Conservation (phyloP, 2,113 vertebrate genomes). For the Chaetops frenatus region DNA sequence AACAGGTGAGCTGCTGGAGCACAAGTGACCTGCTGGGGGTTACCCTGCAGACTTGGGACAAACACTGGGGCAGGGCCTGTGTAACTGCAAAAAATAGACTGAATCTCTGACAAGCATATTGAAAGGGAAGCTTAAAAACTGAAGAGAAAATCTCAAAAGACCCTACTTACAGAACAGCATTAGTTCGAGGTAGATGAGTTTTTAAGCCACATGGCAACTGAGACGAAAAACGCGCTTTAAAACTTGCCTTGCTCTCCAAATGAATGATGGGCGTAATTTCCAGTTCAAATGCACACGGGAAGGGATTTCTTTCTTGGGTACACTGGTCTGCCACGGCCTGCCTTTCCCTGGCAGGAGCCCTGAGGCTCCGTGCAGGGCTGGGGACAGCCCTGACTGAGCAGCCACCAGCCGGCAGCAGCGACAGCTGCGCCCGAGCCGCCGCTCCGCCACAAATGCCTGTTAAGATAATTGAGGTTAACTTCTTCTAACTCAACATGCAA, state of each 20-base stretch:
- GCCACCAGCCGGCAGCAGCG: not conserved
- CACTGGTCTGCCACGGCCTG: not conserved
- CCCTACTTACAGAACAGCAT: not conserved
- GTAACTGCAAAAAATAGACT: not conserved
- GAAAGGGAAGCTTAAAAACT: not conserved
- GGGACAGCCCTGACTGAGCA: not conserved
- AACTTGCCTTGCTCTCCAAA: not conserved
- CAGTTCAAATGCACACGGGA: not conserved
- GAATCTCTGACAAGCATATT: not conserved
- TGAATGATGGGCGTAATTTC: constrained; percentile 9
- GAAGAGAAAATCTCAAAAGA: not conserved
- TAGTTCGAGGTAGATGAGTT: not conserved
- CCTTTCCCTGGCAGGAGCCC: not conserved
- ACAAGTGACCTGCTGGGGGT: not conserved
- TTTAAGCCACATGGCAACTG: not conserved
- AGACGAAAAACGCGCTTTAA: not conserved
- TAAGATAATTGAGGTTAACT: constrained; percentile 5
- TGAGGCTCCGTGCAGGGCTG: not conserved
- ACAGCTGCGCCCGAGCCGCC: not conserved
- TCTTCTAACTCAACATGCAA: not conserved
- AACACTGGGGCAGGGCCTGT: not conserved
- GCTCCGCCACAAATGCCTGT: not conserved
- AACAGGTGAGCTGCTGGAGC: not conserved
- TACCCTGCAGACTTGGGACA: not conserved
- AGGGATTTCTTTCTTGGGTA: not conserved